A percentile compares a stretch with the other conserved stretches of the same genome.
Evolutionary conservation across 2,888 invertebrate species (phyloP).

Genomic region (Epinotia ramella): DNA sequence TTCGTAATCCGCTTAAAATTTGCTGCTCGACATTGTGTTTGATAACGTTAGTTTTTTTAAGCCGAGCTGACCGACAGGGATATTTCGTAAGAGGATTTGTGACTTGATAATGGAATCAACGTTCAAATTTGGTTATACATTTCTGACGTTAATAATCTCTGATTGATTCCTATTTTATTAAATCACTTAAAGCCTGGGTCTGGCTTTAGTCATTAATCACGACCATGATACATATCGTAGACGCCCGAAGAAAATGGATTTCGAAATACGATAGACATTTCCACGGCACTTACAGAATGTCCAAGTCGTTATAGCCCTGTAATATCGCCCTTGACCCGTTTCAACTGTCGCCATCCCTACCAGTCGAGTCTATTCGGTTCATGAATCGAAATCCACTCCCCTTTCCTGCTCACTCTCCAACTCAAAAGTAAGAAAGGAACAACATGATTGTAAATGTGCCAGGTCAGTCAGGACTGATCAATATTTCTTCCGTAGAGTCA

Average conservation of each 20-base stretch:
- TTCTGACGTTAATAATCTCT: not conserved
- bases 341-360: slow-evolving; percentile 25
- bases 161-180: not conserved
- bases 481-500: slow-evolving; percentile 31
- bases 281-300: slow-evolving; percentile 4
- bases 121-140: not conserved
- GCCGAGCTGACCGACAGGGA: not conserved
- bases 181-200: not conserved
- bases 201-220: not conserved
- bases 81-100: no score
- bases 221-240: not conserved
- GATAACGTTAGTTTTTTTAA: not conserved
- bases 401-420: not conserved
- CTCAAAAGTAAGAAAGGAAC: not conserved
- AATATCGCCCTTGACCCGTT: slow-evolving; percentile 29
- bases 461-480: slow-evolving; percentile 20
- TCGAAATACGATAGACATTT: slow-evolving; percentile 10
- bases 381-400: not conserved
- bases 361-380: not conserved
- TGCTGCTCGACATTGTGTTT: not conserved
- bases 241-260: not conserved
- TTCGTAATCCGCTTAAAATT: not conserved
- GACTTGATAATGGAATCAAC: no score
- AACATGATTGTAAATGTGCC: not conserved
- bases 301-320: slow-evolving; percentile 8